Percentiles rank a stretch among this genome's conserved stretches.
phyloP scores from a whole-genome alignment of 2,113 vertebrate species.

The Circaetus gallicus region DNA sequence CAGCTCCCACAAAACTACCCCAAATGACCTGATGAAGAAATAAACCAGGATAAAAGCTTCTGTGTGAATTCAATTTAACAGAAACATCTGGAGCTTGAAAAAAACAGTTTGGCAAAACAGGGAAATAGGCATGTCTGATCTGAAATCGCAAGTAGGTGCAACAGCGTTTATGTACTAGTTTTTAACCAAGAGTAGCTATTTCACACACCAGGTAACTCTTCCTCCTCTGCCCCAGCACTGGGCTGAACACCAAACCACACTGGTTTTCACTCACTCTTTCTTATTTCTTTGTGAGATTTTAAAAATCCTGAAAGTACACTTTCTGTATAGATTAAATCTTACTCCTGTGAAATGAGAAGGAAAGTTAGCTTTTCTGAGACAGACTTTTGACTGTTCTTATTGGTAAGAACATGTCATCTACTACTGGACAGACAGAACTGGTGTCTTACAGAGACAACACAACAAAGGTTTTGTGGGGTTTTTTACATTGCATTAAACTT shows the following conservation, averaged over 20 bases:
- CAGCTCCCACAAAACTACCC: slow-evolving; percentile 96
- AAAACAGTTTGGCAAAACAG: neutral
- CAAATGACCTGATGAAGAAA: slow-evolving; percentile 85
- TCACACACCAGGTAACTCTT: neutral
- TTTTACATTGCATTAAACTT: neutral
- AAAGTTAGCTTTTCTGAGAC: neutral
- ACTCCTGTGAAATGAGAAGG: neutral
- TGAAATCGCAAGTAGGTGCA: neutral
- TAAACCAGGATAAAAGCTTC: neutral
- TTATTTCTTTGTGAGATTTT: neutral
- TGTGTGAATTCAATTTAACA: neutral
- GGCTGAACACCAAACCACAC: neutral
- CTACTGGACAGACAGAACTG: neutral
- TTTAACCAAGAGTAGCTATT: neutral
- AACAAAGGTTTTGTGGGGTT: neutral
- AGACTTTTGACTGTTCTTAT: neutral
- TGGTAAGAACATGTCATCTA: neutral
- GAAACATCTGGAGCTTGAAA: neutral
- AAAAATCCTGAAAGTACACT: neutral
- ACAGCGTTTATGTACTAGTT: neutral
- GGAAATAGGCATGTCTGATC: neutral
- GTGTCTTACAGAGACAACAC: neutral
- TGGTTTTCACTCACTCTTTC: neutral
- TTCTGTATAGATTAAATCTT: neutral
- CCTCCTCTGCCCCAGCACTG: neutral